Percentiles rank a stretch among this genome's conserved stretches.
phyloP scores from a whole-genome alignment of 2,888 invertebrate genomes.

The Coelinius sp. region DNA sequence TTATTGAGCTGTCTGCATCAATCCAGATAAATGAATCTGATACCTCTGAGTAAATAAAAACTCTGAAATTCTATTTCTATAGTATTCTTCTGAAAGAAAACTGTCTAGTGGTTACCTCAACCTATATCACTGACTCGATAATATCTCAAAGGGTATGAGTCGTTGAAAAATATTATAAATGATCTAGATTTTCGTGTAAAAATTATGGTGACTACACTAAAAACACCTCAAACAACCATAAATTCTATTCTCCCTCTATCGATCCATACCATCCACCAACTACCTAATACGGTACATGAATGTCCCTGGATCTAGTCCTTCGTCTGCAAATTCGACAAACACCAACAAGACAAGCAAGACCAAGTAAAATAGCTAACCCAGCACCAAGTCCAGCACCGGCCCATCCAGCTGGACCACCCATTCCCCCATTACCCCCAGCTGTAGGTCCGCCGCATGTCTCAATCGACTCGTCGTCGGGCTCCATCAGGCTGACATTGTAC shows the following conservation, averaged over 20 bases:
- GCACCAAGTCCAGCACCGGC: slow-evolving; percentile 77
- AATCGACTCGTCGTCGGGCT: slow-evolving; percentile 82
- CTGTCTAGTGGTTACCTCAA: neutral
- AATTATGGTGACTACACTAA: no score
- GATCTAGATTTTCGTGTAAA: no score
- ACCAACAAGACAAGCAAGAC: slow-evolving; percentile 74
- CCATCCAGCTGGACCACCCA: slow-evolving; percentile 73
- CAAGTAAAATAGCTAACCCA: slow-evolving; percentile 74
- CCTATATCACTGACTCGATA: neutral
- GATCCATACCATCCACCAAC: neutral
- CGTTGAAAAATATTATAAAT: neutral
- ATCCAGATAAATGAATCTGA: neutral
- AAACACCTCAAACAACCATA: no score
- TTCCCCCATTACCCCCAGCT: slow-evolving; percentile 72
- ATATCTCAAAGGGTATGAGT: neutral
- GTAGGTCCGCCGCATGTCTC: slow-evolving; percentile 77
- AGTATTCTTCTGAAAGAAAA: neutral
- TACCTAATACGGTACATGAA: slow-evolving; percentile 75
- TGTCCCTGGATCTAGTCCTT: slow-evolving; percentile 75
- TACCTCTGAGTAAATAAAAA: neutral
- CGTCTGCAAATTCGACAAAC: slow-evolving; percentile 77
- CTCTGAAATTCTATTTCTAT: neutral
- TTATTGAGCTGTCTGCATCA: neutral
- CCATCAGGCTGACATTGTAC: slow-evolving; percentile 62
- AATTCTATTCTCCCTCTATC: no score